Conservation (phyloP, 2,113 vertebrate genomes). For the Corydoras sp. region DNA sequence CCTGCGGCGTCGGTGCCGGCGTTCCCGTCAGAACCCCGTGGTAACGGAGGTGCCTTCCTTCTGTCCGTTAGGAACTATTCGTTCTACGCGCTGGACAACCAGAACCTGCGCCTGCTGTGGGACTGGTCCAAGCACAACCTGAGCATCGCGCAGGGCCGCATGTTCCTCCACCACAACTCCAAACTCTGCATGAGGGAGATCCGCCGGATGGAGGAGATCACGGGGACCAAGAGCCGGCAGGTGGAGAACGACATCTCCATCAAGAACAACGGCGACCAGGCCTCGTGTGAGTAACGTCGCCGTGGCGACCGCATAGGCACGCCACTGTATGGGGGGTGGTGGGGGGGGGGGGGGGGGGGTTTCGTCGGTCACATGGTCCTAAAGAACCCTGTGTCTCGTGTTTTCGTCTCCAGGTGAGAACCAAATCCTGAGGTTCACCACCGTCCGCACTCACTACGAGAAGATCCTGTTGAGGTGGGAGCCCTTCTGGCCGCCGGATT, state of each 20-base stretch:
- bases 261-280: slow-evolving; percentile 94
- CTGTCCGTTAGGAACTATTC: slow-evolving; percentile 69
- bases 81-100: slow-evolving; percentile 94
- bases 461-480: slow-evolving; percentile 91
- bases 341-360: too few species aligned
- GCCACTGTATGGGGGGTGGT: too few species aligned
- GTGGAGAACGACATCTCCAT: slow-evolving; percentile 82
- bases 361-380: too few species aligned
- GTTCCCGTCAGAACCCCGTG: too few species aligned
- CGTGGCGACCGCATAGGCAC: too few species aligned
- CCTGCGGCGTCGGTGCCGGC: too few species aligned
- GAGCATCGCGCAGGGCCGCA: slow-evolving; percentile 80
- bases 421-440: slow-evolving; percentile 78
- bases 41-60: background rate
- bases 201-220: slow-evolving; percentile 83
- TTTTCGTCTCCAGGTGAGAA: slow-evolving; percentile 75
- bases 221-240: slow-evolving; percentile 81
- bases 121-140: slow-evolving; percentile 97
- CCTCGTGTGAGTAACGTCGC: slow-evolving; percentile 76
- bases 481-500: slow-evolving; percentile 88
- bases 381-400: background rate
- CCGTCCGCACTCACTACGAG: slow-evolving; percentile 68
- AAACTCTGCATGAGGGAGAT: slow-evolving; percentile 92
- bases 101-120: slow-evolving; percentile 95
- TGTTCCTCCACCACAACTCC: slow-evolving; percentile 94